phyloP scores from a whole-genome alignment of 2,113 vertebrate genomes.

The Vulpes vulpes region DNA sequence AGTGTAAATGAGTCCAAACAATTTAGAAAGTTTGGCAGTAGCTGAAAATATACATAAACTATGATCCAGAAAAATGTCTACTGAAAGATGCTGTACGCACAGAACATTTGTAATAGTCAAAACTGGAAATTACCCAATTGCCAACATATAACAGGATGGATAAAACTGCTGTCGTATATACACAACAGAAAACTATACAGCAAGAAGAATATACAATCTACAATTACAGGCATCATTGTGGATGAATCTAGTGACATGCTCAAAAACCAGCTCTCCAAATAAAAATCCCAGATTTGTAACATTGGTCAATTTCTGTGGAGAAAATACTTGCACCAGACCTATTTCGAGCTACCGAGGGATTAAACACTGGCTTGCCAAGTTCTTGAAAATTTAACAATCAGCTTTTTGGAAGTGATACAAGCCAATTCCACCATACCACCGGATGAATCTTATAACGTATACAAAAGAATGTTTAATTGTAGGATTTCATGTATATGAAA shows the following conservation, averaged over 20 bases:
- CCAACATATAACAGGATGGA: neutral
- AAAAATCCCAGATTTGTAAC: slow-evolving; percentile 34
- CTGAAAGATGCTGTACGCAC: neutral
- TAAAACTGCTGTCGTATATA: neutral
- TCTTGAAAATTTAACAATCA: slow-evolving; percentile 12
- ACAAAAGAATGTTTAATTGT: neutral
- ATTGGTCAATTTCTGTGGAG: neutral
- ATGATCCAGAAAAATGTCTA: neutral
- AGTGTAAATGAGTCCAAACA: neutral
- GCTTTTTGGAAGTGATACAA: neutral
- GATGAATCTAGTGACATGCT: neutral
- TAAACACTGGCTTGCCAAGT: neutral
- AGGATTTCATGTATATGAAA: neutral
- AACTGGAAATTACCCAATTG: neutral
- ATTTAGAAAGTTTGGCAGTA: neutral
- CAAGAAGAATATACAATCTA: neutral
- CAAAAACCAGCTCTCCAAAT: slow-evolving; percentile 10
- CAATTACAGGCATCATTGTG: neutral
- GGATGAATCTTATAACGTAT: neutral
- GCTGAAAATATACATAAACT: neutral
- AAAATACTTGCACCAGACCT: neutral
- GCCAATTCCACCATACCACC: neutral
- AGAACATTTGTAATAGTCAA: neutral
- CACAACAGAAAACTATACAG: neutral
- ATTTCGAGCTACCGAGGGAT: neutral